phyloP scores from a whole-genome alignment of 2,113 vertebrate genomes.

The Rhinopomastus cyanomelas region DNA sequence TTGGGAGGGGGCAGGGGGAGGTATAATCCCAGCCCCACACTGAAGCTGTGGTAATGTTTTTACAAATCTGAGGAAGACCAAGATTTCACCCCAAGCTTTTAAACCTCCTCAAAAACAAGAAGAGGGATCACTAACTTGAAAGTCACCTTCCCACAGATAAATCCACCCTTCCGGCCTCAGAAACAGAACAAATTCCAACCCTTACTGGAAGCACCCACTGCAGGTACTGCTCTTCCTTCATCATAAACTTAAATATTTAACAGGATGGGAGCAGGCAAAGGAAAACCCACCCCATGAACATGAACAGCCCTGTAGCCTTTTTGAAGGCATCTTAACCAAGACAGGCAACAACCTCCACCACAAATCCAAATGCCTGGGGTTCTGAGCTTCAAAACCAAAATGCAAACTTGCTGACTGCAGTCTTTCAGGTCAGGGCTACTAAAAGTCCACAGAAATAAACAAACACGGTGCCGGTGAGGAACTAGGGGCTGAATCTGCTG shows the following conservation, averaged over 20 bases:
- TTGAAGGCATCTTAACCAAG: neutral
- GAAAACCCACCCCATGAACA: neutral
- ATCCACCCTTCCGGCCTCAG: too few species aligned
- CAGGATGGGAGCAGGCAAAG: neutral
- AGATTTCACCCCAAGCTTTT: neutral
- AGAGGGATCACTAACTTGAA: neutral
- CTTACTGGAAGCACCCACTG: neutral
- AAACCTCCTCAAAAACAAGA: neutral
- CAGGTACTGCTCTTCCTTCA: neutral
- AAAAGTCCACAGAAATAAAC: neutral
- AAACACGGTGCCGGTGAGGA: neutral
- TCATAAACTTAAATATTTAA: neutral
- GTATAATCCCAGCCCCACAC: neutral
- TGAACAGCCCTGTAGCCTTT: neutral
- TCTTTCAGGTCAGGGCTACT: neutral
- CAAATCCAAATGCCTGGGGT: neutral
- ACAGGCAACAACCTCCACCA: neutral
- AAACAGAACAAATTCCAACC: too few species aligned
- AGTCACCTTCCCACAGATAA: neutral
- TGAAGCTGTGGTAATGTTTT: neutral
- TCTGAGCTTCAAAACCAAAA: neutral
- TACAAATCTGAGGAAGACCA: neutral
- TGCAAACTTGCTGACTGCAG: neutral
- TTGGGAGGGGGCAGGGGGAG: neutral
- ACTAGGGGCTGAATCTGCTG: neutral